phyloP scores from a whole-genome alignment of 2,888 invertebrate species.

The Philhelius pedissequus region DNA sequence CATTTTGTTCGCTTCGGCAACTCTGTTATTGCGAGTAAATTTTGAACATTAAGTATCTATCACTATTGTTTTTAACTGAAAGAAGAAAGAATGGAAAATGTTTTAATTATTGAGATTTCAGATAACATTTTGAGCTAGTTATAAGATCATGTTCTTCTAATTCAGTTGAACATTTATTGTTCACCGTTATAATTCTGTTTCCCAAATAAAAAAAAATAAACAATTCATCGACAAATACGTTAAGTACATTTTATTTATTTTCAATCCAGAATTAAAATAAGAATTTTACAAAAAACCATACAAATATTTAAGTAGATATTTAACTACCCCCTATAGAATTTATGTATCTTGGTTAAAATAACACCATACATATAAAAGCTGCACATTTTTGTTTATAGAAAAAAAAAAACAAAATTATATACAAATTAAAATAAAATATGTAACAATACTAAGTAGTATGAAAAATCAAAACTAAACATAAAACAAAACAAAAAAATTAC shows the following conservation, averaged over 20 bases:
- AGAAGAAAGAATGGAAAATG: too few species aligned
- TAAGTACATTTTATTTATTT: conserved; percentile 44
- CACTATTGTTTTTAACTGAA: too few species aligned
- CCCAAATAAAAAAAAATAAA: background rate
- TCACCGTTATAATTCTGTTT: too few species aligned
- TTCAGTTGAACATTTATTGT: too few species aligned
- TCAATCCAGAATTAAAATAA: conserved; percentile 5
- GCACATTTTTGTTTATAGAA: background rate
- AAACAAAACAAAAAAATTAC: background rate
- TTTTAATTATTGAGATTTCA: too few species aligned
- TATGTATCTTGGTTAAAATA: background rate
- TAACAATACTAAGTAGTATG: conserved; percentile 9
- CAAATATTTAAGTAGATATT: conserved; percentile 4
- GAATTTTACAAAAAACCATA: conserved; percentile 31
- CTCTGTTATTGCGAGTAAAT: too few species aligned
- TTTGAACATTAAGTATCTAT: too few species aligned
- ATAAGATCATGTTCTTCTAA: too few species aligned
- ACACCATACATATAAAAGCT: background rate
- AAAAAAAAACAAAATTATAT: conserved; percentile 8
- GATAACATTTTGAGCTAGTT: too few species aligned
- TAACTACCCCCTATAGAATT: background rate
- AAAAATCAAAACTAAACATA: background rate
- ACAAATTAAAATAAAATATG: conserved; percentile 12
- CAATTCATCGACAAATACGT: conserved; percentile 20
- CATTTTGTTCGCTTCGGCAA: too few species aligned